These are phyloP conservation scores for Neodiprion lecontei DNA, from an alignment of 1,140 invertebrate genomes.

Conservation along the genomic window DNA sequence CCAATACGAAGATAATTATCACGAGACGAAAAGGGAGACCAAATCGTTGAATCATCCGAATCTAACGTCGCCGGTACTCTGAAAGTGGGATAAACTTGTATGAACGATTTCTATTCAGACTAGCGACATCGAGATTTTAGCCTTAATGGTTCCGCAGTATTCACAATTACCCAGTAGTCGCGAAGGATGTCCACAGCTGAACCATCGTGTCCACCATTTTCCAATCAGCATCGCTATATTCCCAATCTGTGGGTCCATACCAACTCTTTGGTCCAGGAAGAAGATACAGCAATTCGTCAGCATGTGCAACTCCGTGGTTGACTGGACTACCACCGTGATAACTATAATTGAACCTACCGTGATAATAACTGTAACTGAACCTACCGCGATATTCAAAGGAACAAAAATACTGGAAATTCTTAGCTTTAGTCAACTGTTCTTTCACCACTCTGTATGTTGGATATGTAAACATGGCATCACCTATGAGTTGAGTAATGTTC, in stretches of 20 bases:
- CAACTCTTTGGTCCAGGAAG: neutral
- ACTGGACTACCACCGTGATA: neutral
- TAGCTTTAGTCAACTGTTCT: neutral
- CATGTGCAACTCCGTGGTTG: neutral
- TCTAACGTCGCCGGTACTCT: neutral
- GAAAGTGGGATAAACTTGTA: neutral
- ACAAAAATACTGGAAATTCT: neutral
- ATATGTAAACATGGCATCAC: neutral
- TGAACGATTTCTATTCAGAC: neutral
- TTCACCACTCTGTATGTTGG: neutral
- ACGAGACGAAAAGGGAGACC: neutral
- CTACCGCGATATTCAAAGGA: neutral
- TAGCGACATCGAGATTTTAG: neutral
- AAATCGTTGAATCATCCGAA: neutral
- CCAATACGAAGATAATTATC: neutral
- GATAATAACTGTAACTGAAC: neutral
- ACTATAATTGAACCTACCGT: too few species aligned
- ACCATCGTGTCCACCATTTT: constrained; percentile 1
- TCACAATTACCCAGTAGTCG: neutral
- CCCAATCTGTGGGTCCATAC: neutral
- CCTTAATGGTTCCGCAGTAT: too few species aligned
- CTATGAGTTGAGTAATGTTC: neutral
- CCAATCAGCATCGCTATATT: neutral
- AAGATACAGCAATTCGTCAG: neutral
- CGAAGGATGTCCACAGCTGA: neutral